phyloP scores from a whole-genome alignment of 2,113 vertebrate genomes.

The Anguilla japonica region DNA sequence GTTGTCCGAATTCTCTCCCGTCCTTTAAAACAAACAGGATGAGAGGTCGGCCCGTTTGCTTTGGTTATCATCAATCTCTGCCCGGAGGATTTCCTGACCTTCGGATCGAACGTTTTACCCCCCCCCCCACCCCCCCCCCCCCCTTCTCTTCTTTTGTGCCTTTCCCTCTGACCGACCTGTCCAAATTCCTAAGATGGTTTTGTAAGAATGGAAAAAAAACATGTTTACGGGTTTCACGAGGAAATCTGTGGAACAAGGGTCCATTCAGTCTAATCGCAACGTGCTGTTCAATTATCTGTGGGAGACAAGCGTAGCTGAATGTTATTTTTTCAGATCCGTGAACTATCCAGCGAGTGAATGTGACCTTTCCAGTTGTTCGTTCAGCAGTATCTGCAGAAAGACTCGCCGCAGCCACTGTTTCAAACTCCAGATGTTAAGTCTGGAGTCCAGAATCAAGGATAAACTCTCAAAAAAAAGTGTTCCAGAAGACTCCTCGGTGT shows the following conservation, averaged over 20 bases:
- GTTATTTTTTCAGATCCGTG: not conserved
- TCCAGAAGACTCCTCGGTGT: no score
- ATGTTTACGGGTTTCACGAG: not conserved
- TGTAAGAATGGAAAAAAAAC: not conserved
- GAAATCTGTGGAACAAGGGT: not conserved
- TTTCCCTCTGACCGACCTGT: not conserved
- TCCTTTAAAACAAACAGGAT: constrained; percentile 1
- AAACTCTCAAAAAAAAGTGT: no score
- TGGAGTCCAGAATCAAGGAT: no score
- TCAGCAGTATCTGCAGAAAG: not conserved
- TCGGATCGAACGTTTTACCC: not conserved
- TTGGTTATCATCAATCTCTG: not conserved
- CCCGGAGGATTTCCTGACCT: not conserved
- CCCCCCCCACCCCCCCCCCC: no score
- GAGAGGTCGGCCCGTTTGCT: not conserved
- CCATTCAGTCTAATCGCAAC: not conserved
- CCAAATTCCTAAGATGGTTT: not conserved
- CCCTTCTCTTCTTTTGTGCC: not conserved
- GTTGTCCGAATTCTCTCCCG: not conserved
- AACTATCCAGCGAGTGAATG: not conserved
- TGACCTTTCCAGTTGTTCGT: not conserved
- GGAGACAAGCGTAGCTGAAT: not conserved
- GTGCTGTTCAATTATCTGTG: not conserved
- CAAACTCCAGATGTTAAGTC: no score
- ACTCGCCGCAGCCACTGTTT: no score